phyloP scores from a whole-genome alignment of 2,888 invertebrate genomes.

The Cotesia congregata region DNA sequence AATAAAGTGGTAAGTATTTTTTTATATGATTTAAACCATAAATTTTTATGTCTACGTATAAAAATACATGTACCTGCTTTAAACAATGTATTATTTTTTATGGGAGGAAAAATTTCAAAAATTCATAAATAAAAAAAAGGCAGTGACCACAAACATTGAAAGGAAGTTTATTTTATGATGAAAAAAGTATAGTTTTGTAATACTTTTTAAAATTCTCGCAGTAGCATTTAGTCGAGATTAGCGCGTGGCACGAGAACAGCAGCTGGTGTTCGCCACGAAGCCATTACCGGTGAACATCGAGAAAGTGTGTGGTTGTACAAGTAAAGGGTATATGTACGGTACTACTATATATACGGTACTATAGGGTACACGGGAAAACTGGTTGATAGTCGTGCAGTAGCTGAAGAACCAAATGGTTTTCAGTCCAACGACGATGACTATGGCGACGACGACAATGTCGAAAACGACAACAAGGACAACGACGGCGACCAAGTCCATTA shows the following conservation, averaged over 20 bases:
- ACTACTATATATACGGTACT: no score
- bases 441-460: background rate
- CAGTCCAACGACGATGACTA: background rate
- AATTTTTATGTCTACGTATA: conserved; percentile 5
- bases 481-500: conserved; percentile 14
- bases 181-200: background rate
- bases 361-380: conserved; percentile 13
- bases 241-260: conserved; percentile 38
- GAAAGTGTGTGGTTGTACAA: background rate
- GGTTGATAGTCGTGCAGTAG: conserved; percentile 20
- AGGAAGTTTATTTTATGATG: background rate
- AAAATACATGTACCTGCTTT: background rate
- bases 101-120: background rate
- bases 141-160: background rate
- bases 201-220: conserved; percentile 9
- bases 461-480: background rate
- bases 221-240: conserved; percentile 42
- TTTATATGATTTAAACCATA: conserved; percentile 6
- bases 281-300: conserved; percentile 35
- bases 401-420: conserved; percentile 25
- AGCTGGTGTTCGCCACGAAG: conserved; percentile 39
- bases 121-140: background rate
- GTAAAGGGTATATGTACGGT: no score
- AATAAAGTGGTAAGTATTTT: conserved; percentile 1
- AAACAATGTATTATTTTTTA: background rate